Conservation (phyloP, 2,797 vertebrate species). For the Cephalopachus bancanus region DNA sequence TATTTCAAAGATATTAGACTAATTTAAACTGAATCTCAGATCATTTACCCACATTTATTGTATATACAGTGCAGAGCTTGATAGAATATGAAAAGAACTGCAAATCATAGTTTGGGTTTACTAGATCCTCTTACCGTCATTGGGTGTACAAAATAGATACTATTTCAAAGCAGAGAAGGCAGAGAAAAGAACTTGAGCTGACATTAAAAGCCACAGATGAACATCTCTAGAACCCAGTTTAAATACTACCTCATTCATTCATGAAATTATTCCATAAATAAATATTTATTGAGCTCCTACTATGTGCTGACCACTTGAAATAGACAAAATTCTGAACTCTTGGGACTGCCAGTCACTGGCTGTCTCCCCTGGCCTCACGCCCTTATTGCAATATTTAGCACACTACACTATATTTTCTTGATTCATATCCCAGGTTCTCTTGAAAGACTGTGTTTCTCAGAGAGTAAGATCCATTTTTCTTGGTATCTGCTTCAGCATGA, state of each 20-base stretch:
- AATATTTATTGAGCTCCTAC: background rate
- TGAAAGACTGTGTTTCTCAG: background rate
- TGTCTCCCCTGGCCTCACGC: background rate
- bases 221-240: background rate
- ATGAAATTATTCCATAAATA: background rate
- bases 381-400: background rate
- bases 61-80: background rate
- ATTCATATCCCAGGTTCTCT: background rate
- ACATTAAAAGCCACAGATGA: background rate
- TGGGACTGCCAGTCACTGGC: background rate
- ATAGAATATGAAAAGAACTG: background rate
- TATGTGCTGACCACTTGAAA: background rate
- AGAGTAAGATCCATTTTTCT: background rate
- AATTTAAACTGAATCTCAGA: background rate
- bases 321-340: background rate
- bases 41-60: background rate
- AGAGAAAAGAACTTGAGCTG: background rate
- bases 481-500: background rate
- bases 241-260: background rate
- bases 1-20: background rate
- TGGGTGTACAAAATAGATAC: background rate
- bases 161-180: background rate
- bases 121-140: background rate
- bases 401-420: background rate
- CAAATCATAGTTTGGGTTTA: conserved; percentile 6